Conservation (phyloP, 2,113 vertebrate genomes). For the Sinocyclocheilus grahami region DNA sequence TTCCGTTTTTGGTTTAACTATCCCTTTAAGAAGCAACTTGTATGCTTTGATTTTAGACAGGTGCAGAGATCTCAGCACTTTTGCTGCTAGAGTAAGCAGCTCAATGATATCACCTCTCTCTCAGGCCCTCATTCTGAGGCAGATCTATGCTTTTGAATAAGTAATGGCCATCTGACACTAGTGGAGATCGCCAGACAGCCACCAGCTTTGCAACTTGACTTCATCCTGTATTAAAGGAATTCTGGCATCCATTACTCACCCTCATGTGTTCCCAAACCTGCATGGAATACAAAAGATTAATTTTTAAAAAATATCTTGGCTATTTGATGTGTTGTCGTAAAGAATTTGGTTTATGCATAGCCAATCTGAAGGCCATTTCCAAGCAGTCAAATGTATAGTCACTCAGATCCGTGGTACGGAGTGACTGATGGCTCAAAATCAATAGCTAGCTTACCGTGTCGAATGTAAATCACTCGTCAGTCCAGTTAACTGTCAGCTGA, state of each 20-base stretch:
- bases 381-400: neutral
- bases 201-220: conserved; percentile 17
- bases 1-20: neutral
- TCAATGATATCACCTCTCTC: conserved; percentile 20
- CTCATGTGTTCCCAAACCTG: neutral
- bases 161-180: conserved; percentile 61
- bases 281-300: neutral
- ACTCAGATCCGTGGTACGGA: neutral
- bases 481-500: neutral
- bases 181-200: neutral
- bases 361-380: neutral
- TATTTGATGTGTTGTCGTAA: neutral
- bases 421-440: conserved; percentile 30
- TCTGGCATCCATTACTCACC: neutral
- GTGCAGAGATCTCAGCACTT: conserved; percentile 32
- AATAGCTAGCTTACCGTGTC: conserved; percentile 13
- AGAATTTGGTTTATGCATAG: neutral
- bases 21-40: neutral
- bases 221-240: neutral
- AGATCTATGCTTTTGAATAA: conserved; percentile 61
- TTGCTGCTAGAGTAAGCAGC: conserved; percentile 17
- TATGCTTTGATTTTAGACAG: conserved; percentile 1
- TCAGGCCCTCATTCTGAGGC: conserved; percentile 23
- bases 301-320: neutral
- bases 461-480: conserved; percentile 24